phyloP scores from a whole-genome alignment of 1,140 invertebrate genomes.

The Adoxophyes honmai region DNA sequence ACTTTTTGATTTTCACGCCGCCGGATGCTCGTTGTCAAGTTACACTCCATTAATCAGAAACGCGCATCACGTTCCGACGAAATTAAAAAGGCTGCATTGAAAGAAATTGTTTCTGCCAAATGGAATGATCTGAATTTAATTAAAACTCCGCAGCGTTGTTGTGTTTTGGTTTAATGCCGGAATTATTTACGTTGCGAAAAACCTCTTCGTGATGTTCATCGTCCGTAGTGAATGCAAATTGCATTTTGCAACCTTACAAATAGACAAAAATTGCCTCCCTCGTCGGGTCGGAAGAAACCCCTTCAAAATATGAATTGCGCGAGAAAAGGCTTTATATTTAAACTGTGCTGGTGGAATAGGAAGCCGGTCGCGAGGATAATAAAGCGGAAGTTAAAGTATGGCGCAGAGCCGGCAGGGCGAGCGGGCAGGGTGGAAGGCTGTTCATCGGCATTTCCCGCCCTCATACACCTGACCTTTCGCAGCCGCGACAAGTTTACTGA shows the following conservation, averaged over 20 bases:
- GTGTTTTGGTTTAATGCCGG: no score
- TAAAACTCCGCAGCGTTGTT: no score
- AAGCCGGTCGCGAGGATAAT: slow-evolving; percentile 37
- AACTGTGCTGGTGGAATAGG: slow-evolving; percentile 27
- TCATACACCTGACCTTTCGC: slow-evolving; percentile 69
- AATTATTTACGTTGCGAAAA: no score
- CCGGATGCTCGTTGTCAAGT: slow-evolving; percentile 13
- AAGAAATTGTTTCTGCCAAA: neutral
- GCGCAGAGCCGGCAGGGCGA: slow-evolving; percentile 11
- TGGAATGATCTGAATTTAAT: neutral
- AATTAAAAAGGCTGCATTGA: neutral
- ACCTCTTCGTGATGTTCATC: neutral
- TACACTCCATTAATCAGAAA: slow-evolving; percentile 11
- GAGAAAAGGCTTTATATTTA: slow-evolving; percentile 15
- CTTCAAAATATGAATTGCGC: slow-evolving; percentile 8
- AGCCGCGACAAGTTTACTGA: slow-evolving; percentile 64
- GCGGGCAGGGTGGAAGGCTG: slow-evolving; percentile 34
- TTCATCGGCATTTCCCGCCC: slow-evolving; percentile 65
- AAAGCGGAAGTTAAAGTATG: slow-evolving; percentile 55
- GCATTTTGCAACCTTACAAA: slow-evolving; percentile 5
- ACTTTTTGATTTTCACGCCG: slow-evolving; percentile 22
- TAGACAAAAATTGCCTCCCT: slow-evolving; percentile 12
- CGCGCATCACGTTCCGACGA: neutral
- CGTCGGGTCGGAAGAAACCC: slow-evolving; percentile 4
- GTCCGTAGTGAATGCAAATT: slow-evolving; percentile 7